Evolutionary conservation across 2,113 vertebrate species (phyloP).

Genomic region (Seriola dumerili): DNA sequence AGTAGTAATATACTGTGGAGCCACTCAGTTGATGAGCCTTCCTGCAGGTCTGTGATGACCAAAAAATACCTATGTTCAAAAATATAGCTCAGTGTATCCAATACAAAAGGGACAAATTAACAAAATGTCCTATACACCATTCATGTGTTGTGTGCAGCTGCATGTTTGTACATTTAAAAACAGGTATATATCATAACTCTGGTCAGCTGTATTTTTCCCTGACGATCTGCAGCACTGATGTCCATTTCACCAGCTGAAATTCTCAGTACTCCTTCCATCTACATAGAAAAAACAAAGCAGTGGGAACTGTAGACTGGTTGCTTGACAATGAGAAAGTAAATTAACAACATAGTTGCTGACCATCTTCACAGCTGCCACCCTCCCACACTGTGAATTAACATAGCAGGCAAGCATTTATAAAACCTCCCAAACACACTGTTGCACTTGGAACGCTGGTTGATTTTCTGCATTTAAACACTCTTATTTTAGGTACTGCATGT

Average conservation of each 20-base stretch:
- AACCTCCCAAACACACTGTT: constrained; percentile 15
- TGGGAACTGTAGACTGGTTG: constrained; percentile 50
- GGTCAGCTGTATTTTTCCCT: not conserved
- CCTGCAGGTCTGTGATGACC: not conserved
- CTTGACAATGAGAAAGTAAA: constrained; percentile 68
- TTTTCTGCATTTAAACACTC: not conserved
- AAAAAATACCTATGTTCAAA: not conserved
- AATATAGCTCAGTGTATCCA: not conserved
- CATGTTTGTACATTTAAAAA: not conserved
- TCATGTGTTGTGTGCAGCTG: not conserved
- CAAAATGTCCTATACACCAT: not conserved
- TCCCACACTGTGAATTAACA: constrained; percentile 46
- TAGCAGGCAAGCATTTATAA: constrained; percentile 41
- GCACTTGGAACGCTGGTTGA: not conserved
- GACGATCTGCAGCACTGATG: not conserved
- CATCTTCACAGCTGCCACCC: constrained; percentile 60
- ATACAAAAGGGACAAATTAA: not conserved
- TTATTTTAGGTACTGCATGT: not conserved
- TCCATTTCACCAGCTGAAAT: constrained; percentile 19
- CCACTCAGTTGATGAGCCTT: not conserved
- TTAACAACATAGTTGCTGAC: constrained; percentile 58
- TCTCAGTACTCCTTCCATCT: constrained; percentile 29
- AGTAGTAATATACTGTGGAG: not conserved
- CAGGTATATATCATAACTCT: not conserved
- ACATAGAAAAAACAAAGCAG: constrained; percentile 56